Base-by-base conservation (phyloP, 35 echinoderm and acorn worm species). In the Apostichopus californicus region DNA sequence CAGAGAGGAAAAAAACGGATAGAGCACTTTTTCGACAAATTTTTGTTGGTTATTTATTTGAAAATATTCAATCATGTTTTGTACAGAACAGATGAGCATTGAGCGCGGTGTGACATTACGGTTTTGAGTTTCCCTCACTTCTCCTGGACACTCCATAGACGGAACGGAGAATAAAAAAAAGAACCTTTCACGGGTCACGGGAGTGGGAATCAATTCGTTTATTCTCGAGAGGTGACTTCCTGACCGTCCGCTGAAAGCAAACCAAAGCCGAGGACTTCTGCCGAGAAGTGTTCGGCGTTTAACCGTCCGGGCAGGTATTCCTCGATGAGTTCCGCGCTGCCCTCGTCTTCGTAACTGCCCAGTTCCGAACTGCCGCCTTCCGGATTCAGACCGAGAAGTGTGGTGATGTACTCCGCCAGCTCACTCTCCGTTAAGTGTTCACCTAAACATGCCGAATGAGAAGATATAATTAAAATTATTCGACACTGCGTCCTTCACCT, bases 321-420 rank as follows among this genome's bases (percentile, higher is more conserved):
- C 55, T 99, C 97, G 8, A 99, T 87, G 46, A 96, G 58, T 10
- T 99, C 95, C 65, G 66, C 92, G 18, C 93, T 83, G 18, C 91
- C 86, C 2, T 80, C 23, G 8, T 88, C 58, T 78, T 99, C 95
- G 53, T 93, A 99, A 65, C 87, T 92, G 73, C 97, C 97, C 60
- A 99, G 90, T 72, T 99, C 97, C 77, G 97, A 99, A 64, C 95
- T 99, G 9, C 97, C 95, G 73, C 97, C 97, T 88, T 99, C 97
- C 56, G 95, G 94, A 83, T 99, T 99, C 77, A 94, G 87, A 28
- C 97, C 97, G 18, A 99, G 95, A 52, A 99, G 90, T 56, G 97
- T 98, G 21, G 97, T 98, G 61, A 98, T 85, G 91, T 98, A 98
- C 64, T 98, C 97, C 53, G 97, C 95, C 3, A 98, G 89, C 65